Conservation (phyloP, 2,113 vertebrate genomes). For the Odontophorus gujanensis region DNA sequence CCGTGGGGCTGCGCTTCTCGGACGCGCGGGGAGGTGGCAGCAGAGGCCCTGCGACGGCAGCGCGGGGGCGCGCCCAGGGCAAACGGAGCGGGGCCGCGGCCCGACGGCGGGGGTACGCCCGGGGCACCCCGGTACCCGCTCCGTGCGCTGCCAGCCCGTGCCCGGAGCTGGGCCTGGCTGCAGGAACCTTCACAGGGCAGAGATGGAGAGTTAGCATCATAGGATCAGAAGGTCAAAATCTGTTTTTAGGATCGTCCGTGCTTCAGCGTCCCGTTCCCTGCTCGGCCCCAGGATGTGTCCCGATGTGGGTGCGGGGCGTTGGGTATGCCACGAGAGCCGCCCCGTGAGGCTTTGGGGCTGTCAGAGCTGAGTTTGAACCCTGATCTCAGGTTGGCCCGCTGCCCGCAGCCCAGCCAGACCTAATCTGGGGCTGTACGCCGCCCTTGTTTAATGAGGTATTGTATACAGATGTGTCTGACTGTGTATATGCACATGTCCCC, state of each 20-base stretch:
- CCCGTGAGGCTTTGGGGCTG: slow-evolving; percentile 4
- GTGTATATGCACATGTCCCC: slow-evolving; percentile 18
- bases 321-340: neutral
- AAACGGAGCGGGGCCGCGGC: neutral
- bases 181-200: neutral
- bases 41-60: slow-evolving; percentile 27
- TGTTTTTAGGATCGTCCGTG: neutral
- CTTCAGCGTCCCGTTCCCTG: neutral
- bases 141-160: neutral
- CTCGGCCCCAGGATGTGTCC: neutral
- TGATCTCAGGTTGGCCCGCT: slow-evolving; percentile 9
- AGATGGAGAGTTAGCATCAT: neutral
- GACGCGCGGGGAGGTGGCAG: slow-evolving; percentile 68
- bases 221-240: neutral
- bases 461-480: slow-evolving; percentile 13
- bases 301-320: accelerated
- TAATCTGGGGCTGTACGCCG: slow-evolving; percentile 43
- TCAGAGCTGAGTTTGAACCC: slow-evolving; percentile 24
- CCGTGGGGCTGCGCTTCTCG: slow-evolving; percentile 40
- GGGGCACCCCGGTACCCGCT: neutral
- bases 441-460: slow-evolving; percentile 58
- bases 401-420: slow-evolving; percentile 43
- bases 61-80: neutral
- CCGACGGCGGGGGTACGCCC: neutral
- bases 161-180: neutral